phyloP scores from a whole-genome alignment of 2,797 vertebrate genomes.

The Pangasius larnaudii region DNA sequence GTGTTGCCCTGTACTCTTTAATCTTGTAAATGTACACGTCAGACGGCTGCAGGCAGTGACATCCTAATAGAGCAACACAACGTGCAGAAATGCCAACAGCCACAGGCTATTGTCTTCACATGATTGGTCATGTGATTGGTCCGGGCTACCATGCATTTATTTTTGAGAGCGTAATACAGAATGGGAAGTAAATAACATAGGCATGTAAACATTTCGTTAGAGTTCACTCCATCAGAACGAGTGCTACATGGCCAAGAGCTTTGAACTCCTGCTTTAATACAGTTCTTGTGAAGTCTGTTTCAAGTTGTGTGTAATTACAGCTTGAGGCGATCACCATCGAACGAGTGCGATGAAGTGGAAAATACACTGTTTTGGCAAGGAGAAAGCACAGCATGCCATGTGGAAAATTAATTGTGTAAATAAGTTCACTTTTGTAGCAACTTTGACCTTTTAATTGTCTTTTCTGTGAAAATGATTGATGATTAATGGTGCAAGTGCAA shows the following conservation, averaged over 20 bases:
- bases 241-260: constrained; percentile 4
- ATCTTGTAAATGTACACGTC: constrained; percentile 16
- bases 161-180: constrained; percentile 36
- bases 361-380: constrained; percentile 56
- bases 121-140: constrained; percentile 41
- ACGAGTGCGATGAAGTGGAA: constrained; percentile 60
- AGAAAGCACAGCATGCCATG: constrained; percentile 56
- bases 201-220: constrained; percentile 46
- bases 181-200: constrained; percentile 40
- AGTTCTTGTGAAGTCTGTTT: constrained; percentile 70
- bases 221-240: constrained; percentile 17
- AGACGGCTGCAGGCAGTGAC: constrained; percentile 37
- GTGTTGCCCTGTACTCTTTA: background rate
- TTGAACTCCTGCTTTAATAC: constrained; percentile 48
- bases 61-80: constrained; percentile 45
- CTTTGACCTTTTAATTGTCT: background rate
- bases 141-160: constrained; percentile 40
- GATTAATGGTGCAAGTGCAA: constrained; percentile 9
- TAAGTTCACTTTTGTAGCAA: constrained; percentile 63
- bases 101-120: constrained; percentile 33
- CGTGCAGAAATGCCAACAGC: constrained; percentile 19
- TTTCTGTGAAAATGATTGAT: background rate
- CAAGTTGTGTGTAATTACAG: constrained; percentile 73
- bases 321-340: constrained; percentile 64
- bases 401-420: constrained; percentile 70